phyloP scores from a whole-genome alignment of 2,797 vertebrate species.

The Mico argentatus region DNA sequence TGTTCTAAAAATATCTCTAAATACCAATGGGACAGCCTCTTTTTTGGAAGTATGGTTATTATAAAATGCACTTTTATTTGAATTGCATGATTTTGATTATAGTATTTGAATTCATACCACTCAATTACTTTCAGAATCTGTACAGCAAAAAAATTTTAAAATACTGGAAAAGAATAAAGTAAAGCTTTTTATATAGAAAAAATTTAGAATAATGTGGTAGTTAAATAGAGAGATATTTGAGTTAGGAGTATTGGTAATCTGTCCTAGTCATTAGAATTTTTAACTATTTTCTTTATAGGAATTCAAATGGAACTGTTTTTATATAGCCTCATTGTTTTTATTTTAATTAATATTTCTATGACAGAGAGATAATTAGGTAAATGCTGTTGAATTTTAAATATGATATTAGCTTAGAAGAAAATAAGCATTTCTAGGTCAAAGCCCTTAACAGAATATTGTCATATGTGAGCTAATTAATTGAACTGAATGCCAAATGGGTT shows the following conservation, averaged over 20 bases:
- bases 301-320: constrained; percentile 59
- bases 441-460: constrained; percentile 59
- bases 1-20: constrained; percentile 68
- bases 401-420: constrained; percentile 47
- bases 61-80: constrained; percentile 63
- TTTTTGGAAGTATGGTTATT: constrained; percentile 36
- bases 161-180: constrained; percentile 1
- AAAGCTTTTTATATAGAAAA: neutral
- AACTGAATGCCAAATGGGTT: constrained; percentile 27
- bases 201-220: neutral
- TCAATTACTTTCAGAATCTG: constrained; percentile 45
- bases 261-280: constrained; percentile 26
- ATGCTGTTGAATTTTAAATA: constrained; percentile 70
- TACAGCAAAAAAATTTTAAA: neutral
- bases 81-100: constrained; percentile 59
- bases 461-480: constrained; percentile 47
- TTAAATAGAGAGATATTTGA: constrained; percentile 29
- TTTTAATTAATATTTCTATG: constrained; percentile 73
- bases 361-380: constrained; percentile 69
- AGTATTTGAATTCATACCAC: constrained; percentile 16
- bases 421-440: constrained; percentile 67
- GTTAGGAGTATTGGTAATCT: neutral
- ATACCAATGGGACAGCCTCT: constrained; percentile 43
- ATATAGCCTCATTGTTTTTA: constrained; percentile 54
- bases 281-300: constrained; percentile 20